Evolutionary conservation across 2,888 invertebrate genomes (phyloP).

Genomic region (Caradrina kadenii): DNA sequence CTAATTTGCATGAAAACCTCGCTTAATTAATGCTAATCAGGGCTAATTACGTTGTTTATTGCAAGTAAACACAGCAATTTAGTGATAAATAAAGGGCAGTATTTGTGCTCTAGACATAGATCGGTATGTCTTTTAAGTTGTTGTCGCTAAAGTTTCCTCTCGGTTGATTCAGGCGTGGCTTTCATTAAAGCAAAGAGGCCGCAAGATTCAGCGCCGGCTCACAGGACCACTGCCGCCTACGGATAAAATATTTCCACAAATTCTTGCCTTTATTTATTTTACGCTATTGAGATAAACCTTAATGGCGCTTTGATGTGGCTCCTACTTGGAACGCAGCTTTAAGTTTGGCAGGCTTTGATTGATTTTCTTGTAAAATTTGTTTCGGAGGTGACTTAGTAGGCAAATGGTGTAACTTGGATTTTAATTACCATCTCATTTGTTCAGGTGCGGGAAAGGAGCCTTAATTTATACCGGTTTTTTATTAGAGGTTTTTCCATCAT

Average conservation of each 20-base stretch:
- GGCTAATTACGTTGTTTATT: constrained; percentile 40
- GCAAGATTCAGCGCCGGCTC: constrained; percentile 79
- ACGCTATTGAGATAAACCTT: constrained; percentile 88
- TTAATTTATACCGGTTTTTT: constrained; percentile 28
- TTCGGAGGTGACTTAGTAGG: constrained; percentile 71
- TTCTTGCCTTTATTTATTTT: constrained; percentile 88
- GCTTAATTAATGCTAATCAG: constrained; percentile 38
- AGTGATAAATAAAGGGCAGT: constrained; percentile 70
- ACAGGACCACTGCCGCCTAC: constrained; percentile 76
- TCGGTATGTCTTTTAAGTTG: constrained; percentile 75
- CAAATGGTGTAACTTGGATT: constrained; percentile 66
- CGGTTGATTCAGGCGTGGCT: constrained; percentile 79
- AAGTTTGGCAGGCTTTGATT: constrained; percentile 87
- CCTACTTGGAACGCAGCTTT: constrained; percentile 77
- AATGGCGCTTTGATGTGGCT: constrained; percentile 89
- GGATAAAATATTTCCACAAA: constrained; percentile 88
- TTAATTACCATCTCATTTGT: constrained; percentile 68
- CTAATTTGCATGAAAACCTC: constrained; percentile 42
- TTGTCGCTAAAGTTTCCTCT: constrained; percentile 81
- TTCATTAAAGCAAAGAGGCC: constrained; percentile 88
- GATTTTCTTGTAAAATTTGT: constrained; percentile 82
- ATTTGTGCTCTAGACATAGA: constrained; percentile 66
- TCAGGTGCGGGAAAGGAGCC: constrained; percentile 44
- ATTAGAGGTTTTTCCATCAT: constrained; percentile 11
- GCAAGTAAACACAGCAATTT: constrained; percentile 24